Evolutionary conservation across 2,797 vertebrate genomes (phyloP), one percentile per base, ranked within the genome.

Genomic region (Sciurus carolinensis): DNA sequence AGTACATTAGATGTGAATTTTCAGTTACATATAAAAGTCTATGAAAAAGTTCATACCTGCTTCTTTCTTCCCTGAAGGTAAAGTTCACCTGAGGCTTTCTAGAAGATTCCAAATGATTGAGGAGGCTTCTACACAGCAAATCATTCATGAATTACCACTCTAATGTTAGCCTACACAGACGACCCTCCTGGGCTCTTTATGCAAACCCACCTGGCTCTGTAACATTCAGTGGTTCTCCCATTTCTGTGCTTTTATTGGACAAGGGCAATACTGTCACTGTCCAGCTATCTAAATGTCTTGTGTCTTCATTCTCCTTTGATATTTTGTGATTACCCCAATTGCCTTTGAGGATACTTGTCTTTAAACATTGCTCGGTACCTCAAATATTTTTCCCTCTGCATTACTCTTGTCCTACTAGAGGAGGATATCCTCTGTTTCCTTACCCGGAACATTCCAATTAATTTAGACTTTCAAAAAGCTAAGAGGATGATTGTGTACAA

Each of bases 391-490:
- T 7, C 54, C 42, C 13, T 67, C 39, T 76, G n/a, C 62, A 36
- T 1, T 26, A 90, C 3, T 44, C 24, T 85, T 76, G 1, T 18
- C 28, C 26, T 11, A 75, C 12, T 1, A 67, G n/a, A 79, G 26
- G 26, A 91, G 12, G n/a, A 67, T 17, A 52, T 13, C 0, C 5
- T 83, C n/a, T 90, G 47, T 83, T 9, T 77, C 14, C 64, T 88
- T 36, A 42, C 1, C 26, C 79, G 33, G 52, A 54, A 67, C 4
- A 67, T 5, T 52, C 59, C 15, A 42, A 28, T 47, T 71, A 52
- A 85, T 90, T 73, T 72, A 75, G n/a, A 97, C 24, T 94, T 94
- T 85, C 54, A 69, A 2, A 69, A 69, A 69, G 28, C 47, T 69
- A 69, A 66, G 36, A 62, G 73, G 30, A 83, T 47, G 14, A 2